Conservation (phyloP, 2,797 vertebrate species). For the Sparidentex hasta region DNA sequence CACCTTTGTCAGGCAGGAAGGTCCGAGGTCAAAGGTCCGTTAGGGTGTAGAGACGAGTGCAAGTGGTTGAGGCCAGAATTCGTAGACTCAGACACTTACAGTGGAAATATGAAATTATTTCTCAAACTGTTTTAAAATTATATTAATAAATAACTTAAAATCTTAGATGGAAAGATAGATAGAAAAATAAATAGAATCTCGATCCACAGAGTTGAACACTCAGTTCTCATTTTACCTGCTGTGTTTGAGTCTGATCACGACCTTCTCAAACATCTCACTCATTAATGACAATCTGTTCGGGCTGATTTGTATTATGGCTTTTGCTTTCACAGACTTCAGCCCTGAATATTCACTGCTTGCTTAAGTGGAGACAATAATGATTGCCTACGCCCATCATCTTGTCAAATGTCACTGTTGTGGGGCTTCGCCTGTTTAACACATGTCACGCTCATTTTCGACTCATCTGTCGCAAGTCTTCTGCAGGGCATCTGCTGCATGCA, state of each 20-base stretch:
- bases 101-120: slow-evolving; percentile 1
- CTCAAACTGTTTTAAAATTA: slow-evolving; percentile 1
- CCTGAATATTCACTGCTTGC: slow-evolving; percentile 75
- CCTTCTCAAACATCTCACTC: slow-evolving; percentile 38
- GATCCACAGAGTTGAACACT: background rate
- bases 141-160: background rate
- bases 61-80: slow-evolving; percentile 53
- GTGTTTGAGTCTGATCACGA: slow-evolving; percentile 13
- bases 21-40: slow-evolving; percentile 66
- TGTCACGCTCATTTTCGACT: slow-evolving; percentile 81
- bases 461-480: slow-evolving; percentile 74
- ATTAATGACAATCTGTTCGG: slow-evolving; percentile 54
- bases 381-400: slow-evolving; percentile 75
- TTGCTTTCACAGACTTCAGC: slow-evolving; percentile 64
- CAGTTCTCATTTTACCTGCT: slow-evolving; percentile 7
- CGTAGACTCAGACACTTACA: slow-evolving; percentile 16
- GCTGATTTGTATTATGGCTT: slow-evolving; percentile 65
- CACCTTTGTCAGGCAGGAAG: slow-evolving; percentile 81
- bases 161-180: background rate
- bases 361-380: slow-evolving; percentile 77
- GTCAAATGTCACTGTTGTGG: slow-evolving; percentile 76
- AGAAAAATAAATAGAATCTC: background rate
- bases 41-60: slow-evolving; percentile 36
- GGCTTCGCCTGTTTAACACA: slow-evolving; percentile 82
- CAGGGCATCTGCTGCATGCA: slow-evolving; percentile 66